Conservation (phyloP, 1,140 invertebrate species). For the Brachionus manjavacas region DNA sequence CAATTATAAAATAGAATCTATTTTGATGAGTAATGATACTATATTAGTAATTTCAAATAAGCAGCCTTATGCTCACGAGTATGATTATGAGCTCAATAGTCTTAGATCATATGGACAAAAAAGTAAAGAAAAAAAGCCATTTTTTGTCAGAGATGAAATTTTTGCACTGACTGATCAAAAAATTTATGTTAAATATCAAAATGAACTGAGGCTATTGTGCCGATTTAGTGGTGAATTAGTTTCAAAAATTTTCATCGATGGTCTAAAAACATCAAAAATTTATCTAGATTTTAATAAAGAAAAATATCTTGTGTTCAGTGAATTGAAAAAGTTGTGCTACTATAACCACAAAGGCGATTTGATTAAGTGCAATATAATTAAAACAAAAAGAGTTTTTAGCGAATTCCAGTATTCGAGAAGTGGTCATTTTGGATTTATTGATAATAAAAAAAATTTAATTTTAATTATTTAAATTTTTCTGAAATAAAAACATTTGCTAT, state of each 20-base stretch:
- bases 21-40: not conserved
- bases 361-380: not conserved
- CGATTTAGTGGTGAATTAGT: not conserved
- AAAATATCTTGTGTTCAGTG: not conserved
- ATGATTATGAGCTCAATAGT: not conserved
- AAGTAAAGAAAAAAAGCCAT: constrained; percentile 11
- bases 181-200: constrained; percentile 4
- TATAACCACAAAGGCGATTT: constrained; percentile 19
- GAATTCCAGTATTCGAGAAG: constrained; percentile 6
- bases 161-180: not conserved
- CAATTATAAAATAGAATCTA: not conserved
- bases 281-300: constrained; percentile 27
- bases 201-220: not conserved
- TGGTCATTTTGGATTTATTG: constrained; percentile 9
- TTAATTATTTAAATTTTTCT: not conserved
- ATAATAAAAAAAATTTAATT: constrained; percentile 29
- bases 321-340: not conserved
- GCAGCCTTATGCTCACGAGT: not conserved
- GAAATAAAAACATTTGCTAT: not conserved
- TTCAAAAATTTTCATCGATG: not conserved
- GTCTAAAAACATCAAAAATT: not conserved
- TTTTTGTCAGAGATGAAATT: constrained; percentile 14
- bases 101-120: constrained; percentile 10
- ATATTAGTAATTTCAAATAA: constrained; percentile 10
- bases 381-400: not conserved